Evolutionary conservation across 2,888 invertebrate genomes (phyloP).

Genomic region (Drepana falcataria): DNA sequence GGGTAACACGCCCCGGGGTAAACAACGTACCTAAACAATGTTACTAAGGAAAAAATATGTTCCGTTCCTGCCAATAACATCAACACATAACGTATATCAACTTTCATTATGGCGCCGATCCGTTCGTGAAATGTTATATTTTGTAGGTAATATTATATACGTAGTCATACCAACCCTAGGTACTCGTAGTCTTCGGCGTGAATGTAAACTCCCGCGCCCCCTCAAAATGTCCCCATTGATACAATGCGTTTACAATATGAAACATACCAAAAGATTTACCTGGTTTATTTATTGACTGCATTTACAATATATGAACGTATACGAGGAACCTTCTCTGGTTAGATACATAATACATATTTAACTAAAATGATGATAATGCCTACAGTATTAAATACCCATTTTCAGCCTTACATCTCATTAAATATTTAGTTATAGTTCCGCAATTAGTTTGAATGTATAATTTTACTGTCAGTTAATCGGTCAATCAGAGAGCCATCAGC

Average conservation of each 20-base stretch:
- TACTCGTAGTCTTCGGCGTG: slow-evolving; percentile 6
- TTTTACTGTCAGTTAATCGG: slow-evolving; percentile 1
- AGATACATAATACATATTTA: no score
- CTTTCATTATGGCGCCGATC: slow-evolving; percentile 7
- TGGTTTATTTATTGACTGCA: no score
- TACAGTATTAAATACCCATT: no score
- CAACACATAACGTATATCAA: slow-evolving; percentile 15
- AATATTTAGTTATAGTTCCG: neutral
- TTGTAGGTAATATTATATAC: neutral
- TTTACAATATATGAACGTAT: no score
- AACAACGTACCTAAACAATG: slow-evolving; percentile 23
- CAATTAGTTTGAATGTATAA: neutral
- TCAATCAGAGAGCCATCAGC: neutral
- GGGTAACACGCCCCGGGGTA: slow-evolving; percentile 19
- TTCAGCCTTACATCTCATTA: no score
- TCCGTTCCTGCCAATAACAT: slow-evolving; percentile 11
- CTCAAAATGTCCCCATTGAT: neutral
- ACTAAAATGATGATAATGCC: no score
- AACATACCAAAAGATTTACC: no score
- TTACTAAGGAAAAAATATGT: slow-evolving; percentile 21
- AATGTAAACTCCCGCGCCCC: slow-evolving; percentile 19
- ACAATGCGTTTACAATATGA: neutral
- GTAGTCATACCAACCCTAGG: slow-evolving; percentile 20
- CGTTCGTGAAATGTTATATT: slow-evolving; percentile 3
- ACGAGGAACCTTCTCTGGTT: no score